phyloP scores from a whole-genome alignment of 1,140 invertebrate genomes.

The Pogonognathellus flavescens region DNA sequence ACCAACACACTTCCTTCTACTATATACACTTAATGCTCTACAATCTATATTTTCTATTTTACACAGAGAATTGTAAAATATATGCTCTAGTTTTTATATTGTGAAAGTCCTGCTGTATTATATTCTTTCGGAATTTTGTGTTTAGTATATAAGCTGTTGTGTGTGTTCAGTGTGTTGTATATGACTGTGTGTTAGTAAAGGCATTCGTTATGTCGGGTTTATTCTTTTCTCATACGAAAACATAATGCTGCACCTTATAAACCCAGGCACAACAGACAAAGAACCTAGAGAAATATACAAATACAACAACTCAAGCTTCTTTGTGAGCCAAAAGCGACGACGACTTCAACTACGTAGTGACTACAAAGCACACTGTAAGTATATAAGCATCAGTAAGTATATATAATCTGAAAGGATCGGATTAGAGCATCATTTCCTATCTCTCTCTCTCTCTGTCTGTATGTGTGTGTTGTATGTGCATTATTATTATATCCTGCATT shows the following conservation, averaged over 20 bases:
- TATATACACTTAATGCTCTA: no score
- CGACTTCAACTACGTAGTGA: conserved; percentile 1
- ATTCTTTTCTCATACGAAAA: background rate
- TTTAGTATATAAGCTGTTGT: no score
- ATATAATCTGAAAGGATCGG: conserved; percentile 38
- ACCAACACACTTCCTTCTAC: conserved; percentile 7
- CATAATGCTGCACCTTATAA: conserved; percentile 8
- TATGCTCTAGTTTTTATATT: no score
- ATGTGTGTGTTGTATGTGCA: conserved; percentile 12
- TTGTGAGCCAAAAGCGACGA: background rate
- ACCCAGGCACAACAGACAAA: background rate
- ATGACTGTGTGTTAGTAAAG: no score
- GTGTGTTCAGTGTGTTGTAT: no score
- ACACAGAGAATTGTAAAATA: no score
- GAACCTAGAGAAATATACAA: background rate
- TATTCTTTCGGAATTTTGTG: no score
- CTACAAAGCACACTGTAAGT: conserved; percentile 29
- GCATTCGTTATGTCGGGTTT: no score
- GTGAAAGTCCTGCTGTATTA: no score
- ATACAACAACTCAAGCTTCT: conserved; percentile 7
- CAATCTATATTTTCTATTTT: no score
- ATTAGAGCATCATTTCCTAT: conserved; percentile 47
- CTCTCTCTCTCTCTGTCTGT: background rate
- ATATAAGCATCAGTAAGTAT: conserved; percentile 32
- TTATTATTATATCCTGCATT: no score